Conservation (phyloP, 1,140 invertebrate genomes). For the Hesperophylax magnus region DNA sequence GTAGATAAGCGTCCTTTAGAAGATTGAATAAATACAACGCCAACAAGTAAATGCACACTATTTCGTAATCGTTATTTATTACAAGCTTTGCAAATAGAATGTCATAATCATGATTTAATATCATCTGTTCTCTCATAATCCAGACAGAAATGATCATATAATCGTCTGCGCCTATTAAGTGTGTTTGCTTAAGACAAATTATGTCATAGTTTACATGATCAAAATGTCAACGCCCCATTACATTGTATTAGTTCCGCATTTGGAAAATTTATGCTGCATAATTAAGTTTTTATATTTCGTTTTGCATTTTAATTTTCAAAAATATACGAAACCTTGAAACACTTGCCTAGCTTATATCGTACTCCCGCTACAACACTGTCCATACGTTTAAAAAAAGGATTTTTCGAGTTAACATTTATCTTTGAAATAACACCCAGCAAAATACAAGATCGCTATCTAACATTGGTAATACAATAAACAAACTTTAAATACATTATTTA, state of each 20-base stretch:
- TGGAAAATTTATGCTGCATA: no score
- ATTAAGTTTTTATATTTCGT: no score
- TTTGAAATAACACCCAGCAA: no score
- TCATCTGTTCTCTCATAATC: slow-evolving; percentile 23
- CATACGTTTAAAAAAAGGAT: no score
- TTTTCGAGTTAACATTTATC: no score
- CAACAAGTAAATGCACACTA: slow-evolving; percentile 1
- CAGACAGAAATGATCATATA: slow-evolving; percentile 33
- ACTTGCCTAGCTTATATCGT: no score
- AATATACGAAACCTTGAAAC: no score
- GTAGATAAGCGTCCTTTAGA: background rate
- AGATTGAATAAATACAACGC: slow-evolving; percentile 3
- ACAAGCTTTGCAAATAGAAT: slow-evolving; percentile 5
- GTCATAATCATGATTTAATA: slow-evolving; percentile 33
- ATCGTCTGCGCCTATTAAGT: slow-evolving; percentile 10
- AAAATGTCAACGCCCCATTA: background rate
- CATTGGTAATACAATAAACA: no score
- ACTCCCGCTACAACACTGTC: no score
- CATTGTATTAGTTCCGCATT: background rate
- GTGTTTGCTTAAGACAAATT: slow-evolving; percentile 19
- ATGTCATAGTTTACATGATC: slow-evolving; percentile 4
- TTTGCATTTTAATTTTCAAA: no score
- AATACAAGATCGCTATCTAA: no score
- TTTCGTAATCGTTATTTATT: slow-evolving; percentile 22
- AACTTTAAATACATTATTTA: no score